Base-by-base conservation (phyloP, 2,888 invertebrate species). In the Noctua janthe region DNA sequence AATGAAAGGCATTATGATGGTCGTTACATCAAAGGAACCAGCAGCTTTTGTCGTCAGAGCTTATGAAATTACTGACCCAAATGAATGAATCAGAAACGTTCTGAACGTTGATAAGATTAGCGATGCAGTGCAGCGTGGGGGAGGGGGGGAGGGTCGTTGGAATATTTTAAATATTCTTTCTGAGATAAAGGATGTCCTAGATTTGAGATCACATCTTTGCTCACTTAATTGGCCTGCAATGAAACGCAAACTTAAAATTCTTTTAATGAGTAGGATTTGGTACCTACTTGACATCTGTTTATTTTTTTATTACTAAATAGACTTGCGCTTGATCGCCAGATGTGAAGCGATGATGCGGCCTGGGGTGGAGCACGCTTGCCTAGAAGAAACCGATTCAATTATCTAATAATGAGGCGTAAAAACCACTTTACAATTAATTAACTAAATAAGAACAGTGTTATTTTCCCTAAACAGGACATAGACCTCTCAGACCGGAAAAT, bases 71-170 rank as follows among this genome's bases (percentile, higher is more conserved):
- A 79, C 77, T 84, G 78, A 86, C 82, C 88, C 71, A 82, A 88
- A 88, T 86, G 73, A 82, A 83, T 84, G 79, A 88, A 90, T 86
- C 87, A 74, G 66, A 73, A 79, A 74, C 59, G 76, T 76, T 83
- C 84, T 74, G 71, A 71, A 79, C 64, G 70, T 74, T 84, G 69
- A 86, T 83, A 80, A 79, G 71, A 81, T 84, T 86, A 79, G 62
- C 66, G 66, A 70, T 77, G 79, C 72, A 75, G 74, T 77, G 67
- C 54, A 39, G 47, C 54, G 73, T 43, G 10, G 15, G n/a, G 11
- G 54, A 17, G 35, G 10, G 35, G 11, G 8, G 8, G 23, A 4
- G 54, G 54, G 11, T 17, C 49, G 1, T 43, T 47, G 35, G 54
- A 64, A 84, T 70, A 70, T 70, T 70, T 71, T 11, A 78, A 81